Conservation (phyloP, 1,140 invertebrate genomes). For the Riptortus pedestris region DNA sequence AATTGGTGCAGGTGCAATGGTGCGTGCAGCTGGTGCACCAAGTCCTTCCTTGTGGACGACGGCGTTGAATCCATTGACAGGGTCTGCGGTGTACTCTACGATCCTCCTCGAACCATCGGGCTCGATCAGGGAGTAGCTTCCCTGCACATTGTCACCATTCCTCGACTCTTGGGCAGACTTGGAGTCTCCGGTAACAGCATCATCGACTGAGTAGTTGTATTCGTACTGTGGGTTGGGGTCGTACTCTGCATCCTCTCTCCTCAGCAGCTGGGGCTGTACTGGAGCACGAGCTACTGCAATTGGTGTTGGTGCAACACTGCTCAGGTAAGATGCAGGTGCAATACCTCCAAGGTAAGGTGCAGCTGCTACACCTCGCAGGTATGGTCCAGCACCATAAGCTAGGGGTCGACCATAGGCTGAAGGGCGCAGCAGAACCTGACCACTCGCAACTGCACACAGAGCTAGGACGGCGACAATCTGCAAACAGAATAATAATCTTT, state of each 20-base stretch:
- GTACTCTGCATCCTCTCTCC: background rate
- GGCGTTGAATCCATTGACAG: slow-evolving; percentile 30
- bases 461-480: background rate
- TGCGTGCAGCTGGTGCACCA: slow-evolving; percentile 44
- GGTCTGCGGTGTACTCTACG: slow-evolving; percentile 49
- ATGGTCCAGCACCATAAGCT: background rate
- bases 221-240: too few relatives aligned
- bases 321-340: too few relatives aligned
- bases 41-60: too few relatives aligned
- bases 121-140: slow-evolving; percentile 41
- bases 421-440: background rate
- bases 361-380: too few relatives aligned
- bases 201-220: slow-evolving; percentile 42
- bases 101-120: too few relatives aligned
- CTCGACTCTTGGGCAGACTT: slow-evolving; percentile 42
- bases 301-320: too few relatives aligned
- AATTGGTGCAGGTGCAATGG: slow-evolving; percentile 19
- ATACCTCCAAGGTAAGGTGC: too few relatives aligned
- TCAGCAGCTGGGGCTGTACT: background rate
- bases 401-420: background rate
- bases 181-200: slow-evolving; percentile 40
- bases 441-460: background rate
- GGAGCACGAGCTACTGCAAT: too few relatives aligned
- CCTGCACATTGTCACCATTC: slow-evolving; percentile 40
- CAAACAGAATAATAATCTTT: too few relatives aligned